These are phyloP conservation scores for Caenorhabditis sinica DNA, from an alignment of 2,888 invertebrate species.

Conservation along the genomic window DNA sequence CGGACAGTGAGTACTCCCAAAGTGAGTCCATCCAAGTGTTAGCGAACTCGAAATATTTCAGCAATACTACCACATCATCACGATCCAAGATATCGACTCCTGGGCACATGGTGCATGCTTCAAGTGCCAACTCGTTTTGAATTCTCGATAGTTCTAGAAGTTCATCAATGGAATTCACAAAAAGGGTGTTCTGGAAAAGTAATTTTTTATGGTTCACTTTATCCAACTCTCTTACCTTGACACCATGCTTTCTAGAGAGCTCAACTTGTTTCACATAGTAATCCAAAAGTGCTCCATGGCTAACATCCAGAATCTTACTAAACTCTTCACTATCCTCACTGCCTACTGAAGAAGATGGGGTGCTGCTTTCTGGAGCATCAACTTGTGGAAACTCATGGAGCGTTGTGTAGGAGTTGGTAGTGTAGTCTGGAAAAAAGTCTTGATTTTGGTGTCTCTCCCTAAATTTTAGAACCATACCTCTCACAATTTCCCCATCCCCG, in stretches of 20 bases:
- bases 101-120: slow-evolving; percentile 23
- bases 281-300: slow-evolving; percentile 1
- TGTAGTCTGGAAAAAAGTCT: slow-evolving; percentile 31
- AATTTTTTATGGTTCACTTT: not conserved
- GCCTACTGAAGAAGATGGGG: not conserved
- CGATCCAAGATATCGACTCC: slow-evolving; percentile 33
- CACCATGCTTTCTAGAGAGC: not conserved
- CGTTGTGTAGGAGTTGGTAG: slow-evolving; percentile 37
- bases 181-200: slow-evolving; percentile 21
- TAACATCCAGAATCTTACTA: slow-evolving; percentile 33
- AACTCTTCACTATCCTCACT: slow-evolving; percentile 21
- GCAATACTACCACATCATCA: slow-evolving; percentile 18
- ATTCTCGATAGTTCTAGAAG: not conserved
- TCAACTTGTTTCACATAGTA: slow-evolving; percentile 41
- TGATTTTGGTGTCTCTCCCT: too few relatives aligned
- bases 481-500: not conserved
- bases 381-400: slow-evolving; percentile 19
- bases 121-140: slow-evolving; percentile 22
- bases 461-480: not conserved
- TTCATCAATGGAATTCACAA: not conserved
- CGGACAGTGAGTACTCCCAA: slow-evolving; percentile 1
- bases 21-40: slow-evolving; percentile 29
- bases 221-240: not conserved
- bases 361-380: not conserved
- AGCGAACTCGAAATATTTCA: slow-evolving; percentile 21